phyloP scores from a whole-genome alignment of 2,113 vertebrate species.

The Arenaria interpres region DNA sequence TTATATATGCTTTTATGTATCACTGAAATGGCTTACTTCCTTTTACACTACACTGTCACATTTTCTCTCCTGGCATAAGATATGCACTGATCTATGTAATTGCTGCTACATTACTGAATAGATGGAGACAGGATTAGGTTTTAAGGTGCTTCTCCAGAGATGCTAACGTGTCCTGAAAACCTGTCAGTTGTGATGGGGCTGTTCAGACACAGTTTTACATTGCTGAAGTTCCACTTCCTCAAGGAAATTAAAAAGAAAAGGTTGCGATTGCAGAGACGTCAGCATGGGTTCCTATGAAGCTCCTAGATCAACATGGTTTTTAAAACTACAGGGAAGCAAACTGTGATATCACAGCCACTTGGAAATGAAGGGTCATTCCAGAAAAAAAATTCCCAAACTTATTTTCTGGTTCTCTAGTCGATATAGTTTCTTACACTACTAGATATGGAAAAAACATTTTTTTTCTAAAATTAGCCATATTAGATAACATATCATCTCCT shows the following conservation, averaged over 20 bases:
- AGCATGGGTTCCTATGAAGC: not conserved
- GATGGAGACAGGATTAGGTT: not conserved
- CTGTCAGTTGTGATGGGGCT: not conserved
- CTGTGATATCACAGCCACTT: not conserved
- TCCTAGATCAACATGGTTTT: slow-evolving; percentile 6
- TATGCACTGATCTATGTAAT: not conserved
- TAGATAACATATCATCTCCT: not conserved
- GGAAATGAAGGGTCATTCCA: not conserved
- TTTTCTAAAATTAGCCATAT: not conserved
- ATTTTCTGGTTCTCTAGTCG: not conserved
- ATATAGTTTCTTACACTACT: not conserved
- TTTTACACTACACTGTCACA: not conserved
- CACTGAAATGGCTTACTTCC: not conserved
- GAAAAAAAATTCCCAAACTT: not conserved
- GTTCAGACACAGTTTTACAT: not conserved
- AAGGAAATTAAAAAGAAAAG: not conserved
- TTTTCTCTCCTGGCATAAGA: not conserved
- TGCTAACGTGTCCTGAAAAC: not conserved
- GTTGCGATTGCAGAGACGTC: not conserved
- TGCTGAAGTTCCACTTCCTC: not conserved
- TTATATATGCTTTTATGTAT: not conserved
- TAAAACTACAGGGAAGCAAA: not conserved
- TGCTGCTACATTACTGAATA: not conserved
- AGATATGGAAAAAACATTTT: not conserved
- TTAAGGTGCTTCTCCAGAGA: not conserved